Percentiles rank a stretch among this genome's conserved stretches.
Evolutionary conservation across 2,888 invertebrate genomes (phyloP).

Genomic region (Polydrusus pterygomalis): DNA sequence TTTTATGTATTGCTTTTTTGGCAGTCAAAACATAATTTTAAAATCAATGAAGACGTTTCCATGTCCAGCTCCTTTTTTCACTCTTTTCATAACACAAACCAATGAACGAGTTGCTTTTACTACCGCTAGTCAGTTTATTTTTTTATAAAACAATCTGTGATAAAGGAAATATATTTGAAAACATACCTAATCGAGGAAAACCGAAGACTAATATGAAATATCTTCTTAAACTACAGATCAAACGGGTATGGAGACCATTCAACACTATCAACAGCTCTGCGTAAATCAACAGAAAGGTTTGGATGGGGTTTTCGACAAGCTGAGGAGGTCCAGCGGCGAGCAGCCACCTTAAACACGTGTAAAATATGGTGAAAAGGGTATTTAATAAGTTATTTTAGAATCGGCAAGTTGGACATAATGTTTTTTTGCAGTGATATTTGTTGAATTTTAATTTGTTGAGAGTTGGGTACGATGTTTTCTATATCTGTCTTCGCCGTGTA

Average conservation of each 20-base stretch:
- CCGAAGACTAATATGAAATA: conserved; percentile 18
- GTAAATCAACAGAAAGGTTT: conserved; percentile 63
- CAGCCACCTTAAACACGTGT: conserved; percentile 20
- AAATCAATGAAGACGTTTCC: not conserved
- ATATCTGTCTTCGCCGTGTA: too few relatives aligned
- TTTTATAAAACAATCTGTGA: conserved; percentile 9
- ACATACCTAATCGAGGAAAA: conserved; percentile 1
- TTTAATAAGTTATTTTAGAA: conserved; percentile 6
- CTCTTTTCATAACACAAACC: not conserved
- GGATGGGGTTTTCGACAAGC: conserved; percentile 64
- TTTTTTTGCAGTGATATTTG: not conserved
- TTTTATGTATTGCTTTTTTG: too few relatives aligned
- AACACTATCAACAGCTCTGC: conserved; percentile 69
- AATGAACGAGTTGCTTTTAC: not conserved
- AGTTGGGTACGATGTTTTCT: too few relatives aligned
- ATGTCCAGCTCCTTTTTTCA: not conserved
- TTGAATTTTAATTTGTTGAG: too few relatives aligned
- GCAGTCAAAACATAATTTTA: not conserved
- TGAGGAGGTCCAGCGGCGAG: conserved; percentile 62
- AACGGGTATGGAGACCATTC: conserved; percentile 58
- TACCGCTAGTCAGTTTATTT: conserved; percentile 2
- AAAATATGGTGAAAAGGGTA: conserved; percentile 7
- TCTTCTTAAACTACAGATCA: conserved; percentile 42
- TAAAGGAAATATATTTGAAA: conserved; percentile 17
- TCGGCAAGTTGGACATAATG: not conserved